Evolutionary conservation across 2,888 invertebrate genomes (phyloP), one percentile per base, ranked within the genome.

Genomic region (Phengaris arion): DNA sequence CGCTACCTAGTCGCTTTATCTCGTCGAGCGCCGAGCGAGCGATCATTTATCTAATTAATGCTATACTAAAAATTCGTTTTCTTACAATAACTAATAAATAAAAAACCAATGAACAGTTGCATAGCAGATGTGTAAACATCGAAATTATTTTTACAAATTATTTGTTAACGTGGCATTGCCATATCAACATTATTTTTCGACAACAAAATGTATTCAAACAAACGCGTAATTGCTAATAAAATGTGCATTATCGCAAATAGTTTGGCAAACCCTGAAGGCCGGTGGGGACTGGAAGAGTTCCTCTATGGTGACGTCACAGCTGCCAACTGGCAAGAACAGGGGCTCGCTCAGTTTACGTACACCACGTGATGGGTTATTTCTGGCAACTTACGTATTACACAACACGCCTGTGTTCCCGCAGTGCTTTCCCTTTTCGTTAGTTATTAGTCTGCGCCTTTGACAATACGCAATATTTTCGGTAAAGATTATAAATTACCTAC

Each of bases 301-400:
- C 52, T 45, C 35, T 13, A 48, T 48, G 57, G 70, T 22, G 46
- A 9, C n/a, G 45, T 68, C 55, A 55, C 57, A 2, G 1, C 22
- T 22, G 22, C 22, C 0, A 54, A 22, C 54, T 72, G 72, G 72
- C 72, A 72, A 55, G 13, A 69, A 22, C 8, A 68, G 69, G 75
- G 75, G 69, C 75, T 75, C 69, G 75, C 12, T 55, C 57, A 48
- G 74, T 12, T 13, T 13, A 35, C 35, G 35, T 35, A 22, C n/a
- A 48, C 70, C 75, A 70, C 48, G 69, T 70, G 69, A 75, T 68
- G 57, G 22, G 70, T 48, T 75, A 75, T 75, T 75, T 75, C 52
- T 45, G 75, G 48, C 12, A 46, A 57, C 45, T 55, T 64, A 51
- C 10, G 68, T 68, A 68, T 46, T 46, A 52, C 75, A 54, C 52